Evolutionary conservation across 1,140 invertebrate species (phyloP).

Genomic region (Chrysopa pallens): DNA sequence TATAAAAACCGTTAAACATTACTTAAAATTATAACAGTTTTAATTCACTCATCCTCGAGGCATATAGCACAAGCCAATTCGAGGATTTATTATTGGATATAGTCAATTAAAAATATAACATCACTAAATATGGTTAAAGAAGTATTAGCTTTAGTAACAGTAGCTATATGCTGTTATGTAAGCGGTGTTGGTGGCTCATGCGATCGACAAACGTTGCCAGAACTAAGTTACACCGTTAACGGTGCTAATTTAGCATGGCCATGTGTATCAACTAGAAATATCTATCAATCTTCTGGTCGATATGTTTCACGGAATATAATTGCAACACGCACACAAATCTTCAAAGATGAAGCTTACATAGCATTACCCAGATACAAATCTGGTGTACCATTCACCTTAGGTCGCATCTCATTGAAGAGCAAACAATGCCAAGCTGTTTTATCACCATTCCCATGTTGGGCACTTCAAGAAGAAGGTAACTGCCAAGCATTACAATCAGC

Average conservation of each 20-base stretch:
- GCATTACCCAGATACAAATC: conserved; percentile 31
- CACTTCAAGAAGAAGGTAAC: conserved; percentile 39
- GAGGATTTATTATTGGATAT: too few species aligned
- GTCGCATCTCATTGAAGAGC: conserved; percentile 28
- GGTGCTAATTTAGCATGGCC: conserved; percentile 35
- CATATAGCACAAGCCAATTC: too few species aligned
- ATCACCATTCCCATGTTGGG: conserved; percentile 40
- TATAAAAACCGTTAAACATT: too few species aligned
- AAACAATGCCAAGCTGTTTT: conserved; percentile 25
- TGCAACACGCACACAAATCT: conserved; percentile 36
- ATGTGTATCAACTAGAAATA: conserved; percentile 32
- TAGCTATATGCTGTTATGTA: not conserved
- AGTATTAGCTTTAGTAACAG: not conserved
- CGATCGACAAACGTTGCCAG: conserved; percentile 11
- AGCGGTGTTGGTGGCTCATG: conserved; percentile 4
- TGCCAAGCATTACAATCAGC: conserved; percentile 38
- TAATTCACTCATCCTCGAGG: too few species aligned
- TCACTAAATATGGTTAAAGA: too few species aligned
- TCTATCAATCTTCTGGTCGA: conserved; percentile 33
- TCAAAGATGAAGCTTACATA: conserved; percentile 32
- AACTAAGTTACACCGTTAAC: conserved; percentile 15
- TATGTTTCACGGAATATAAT: conserved; percentile 38
- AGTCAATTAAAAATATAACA: too few species aligned
- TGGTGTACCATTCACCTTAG: conserved; percentile 40
- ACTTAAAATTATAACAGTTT: too few species aligned